Base-by-base conservation (phyloP, 2,113 vertebrate species). In the Xerus inauris region DNA sequence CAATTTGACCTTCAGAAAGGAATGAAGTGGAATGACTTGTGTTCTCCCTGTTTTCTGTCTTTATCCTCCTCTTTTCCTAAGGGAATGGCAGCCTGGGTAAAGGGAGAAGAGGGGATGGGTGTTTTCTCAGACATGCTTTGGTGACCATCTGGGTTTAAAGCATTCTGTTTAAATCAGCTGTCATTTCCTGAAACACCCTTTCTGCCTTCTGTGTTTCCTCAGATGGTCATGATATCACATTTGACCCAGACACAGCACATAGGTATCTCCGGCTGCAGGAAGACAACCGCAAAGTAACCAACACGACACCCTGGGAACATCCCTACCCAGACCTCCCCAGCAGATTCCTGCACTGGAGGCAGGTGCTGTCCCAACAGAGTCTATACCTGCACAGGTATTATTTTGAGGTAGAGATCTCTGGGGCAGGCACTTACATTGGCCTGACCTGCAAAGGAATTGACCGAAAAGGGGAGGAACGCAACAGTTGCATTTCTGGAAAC, bases 191-290 rank as follows among this genome's bases (percentile, higher is more conserved):
- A 95, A 80, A 51, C 4, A 8, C 30, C 84, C 40, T 65, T 17
- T 10, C 40, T 67, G 85, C 81, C 32, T 91, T 93, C 73, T 35
- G 0, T 97, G 32, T 96, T 83, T 92, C 24, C 89, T 11, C 83
- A 99, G 99, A 99, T 94, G 92, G 95, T 0, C 97, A 89, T 77
- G 97, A 85, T 26, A 88, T 99, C 91, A 98, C 45, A 0, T 97
- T 98, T 94, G 98, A 98, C 95, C 97, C 96, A 0, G 97, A 98
- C 84, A 98, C 99, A 0, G 98, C 99, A 7, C 99, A 99, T 95
- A 98, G 98, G 95, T 99, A 99, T 96, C 99, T 99, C 69, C 98
- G 99, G 3, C 98, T 99, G 94, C 99, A 99, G 0, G 98, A 99
- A 28, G 98, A 98, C 4, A 99, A 99, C 57, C 79, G 96, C 90